phyloP scores from a whole-genome alignment of 2,113 vertebrate species.

The Neofelis nebulosa region DNA sequence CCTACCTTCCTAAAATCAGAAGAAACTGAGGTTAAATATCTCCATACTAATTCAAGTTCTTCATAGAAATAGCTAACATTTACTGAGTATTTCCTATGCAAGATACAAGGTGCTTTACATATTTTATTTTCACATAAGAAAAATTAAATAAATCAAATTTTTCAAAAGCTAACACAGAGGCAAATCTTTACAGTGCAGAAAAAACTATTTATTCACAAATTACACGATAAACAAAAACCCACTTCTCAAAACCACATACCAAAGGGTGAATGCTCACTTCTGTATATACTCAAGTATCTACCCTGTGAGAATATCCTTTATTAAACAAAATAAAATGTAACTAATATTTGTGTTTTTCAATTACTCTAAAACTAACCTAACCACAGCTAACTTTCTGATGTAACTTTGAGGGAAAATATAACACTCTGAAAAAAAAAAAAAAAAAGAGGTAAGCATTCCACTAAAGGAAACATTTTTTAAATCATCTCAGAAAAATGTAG shows the following conservation, averaged over 20 bases:
- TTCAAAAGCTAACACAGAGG: constrained; percentile 35
- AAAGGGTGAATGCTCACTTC: constrained; percentile 26
- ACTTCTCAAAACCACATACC: constrained; percentile 55
- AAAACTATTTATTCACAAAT: constrained; percentile 72
- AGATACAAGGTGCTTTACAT: not conserved
- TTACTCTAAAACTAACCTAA: constrained; percentile 12
- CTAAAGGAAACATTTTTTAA: constrained; percentile 27
- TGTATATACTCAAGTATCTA: not conserved
- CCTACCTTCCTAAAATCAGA: constrained; percentile 18
- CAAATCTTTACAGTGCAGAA: constrained; percentile 52
- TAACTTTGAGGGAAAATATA: constrained; percentile 12
- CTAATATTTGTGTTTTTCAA: not conserved
- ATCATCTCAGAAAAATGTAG: constrained; percentile 26
- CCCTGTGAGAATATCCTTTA: constrained; percentile 26
- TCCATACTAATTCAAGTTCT: constrained; percentile 21
- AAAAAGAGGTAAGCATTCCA: not conserved
- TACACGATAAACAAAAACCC: constrained; percentile 59
- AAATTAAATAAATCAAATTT: constrained; percentile 41
- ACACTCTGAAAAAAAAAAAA: not conserved
- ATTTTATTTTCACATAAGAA: constrained; percentile 8
- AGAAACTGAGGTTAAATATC: not conserved
- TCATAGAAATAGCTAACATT: constrained; percentile 23
- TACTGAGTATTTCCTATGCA: not conserved
- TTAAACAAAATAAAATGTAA: constrained; percentile 48
- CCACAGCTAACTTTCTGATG: constrained; percentile 37